phyloP scores from a whole-genome alignment of 1,140 invertebrate species.

The Coptotermes formosanus region DNA sequence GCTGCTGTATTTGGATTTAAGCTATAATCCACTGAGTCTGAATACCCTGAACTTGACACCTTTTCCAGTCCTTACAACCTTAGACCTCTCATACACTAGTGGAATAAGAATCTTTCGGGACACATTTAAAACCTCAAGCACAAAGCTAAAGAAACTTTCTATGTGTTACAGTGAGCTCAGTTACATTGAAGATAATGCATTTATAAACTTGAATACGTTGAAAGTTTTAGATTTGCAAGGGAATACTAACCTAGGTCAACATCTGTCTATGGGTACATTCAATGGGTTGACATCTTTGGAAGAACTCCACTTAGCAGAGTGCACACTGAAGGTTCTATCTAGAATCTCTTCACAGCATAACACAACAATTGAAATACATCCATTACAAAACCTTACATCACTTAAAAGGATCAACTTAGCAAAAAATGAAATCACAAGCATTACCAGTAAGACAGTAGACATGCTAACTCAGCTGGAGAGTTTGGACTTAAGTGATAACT shows the following conservation, averaged over 20 bases:
- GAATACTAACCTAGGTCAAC: slow-evolving; percentile 46
- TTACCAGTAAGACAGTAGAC: slow-evolving; percentile 47
- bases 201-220: slow-evolving; percentile 46
- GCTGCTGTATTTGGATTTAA: slow-evolving; percentile 54
- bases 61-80: slow-evolving; percentile 24
- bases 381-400: slow-evolving; percentile 43
- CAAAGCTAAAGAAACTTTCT: slow-evolving; percentile 49
- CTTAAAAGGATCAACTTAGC: slow-evolving; percentile 52
- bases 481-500: background rate
- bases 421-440: slow-evolving; percentile 50
- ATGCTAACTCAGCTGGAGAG: background rate
- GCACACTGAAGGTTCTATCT: slow-evolving; percentile 49
- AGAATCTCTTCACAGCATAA: slow-evolving; percentile 43
- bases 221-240: slow-evolving; percentile 54
- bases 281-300: slow-evolving; percentile 47
- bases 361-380: slow-evolving; percentile 36
- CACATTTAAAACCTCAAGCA: slow-evolving; percentile 39
- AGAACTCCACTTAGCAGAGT: slow-evolving; percentile 51
- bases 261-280: slow-evolving; percentile 43
- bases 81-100: background rate
- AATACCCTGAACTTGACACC: slow-evolving; percentile 40
- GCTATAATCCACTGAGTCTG: slow-evolving; percentile 46
- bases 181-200: slow-evolving; percentile 43
- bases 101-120: background rate
- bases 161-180: slow-evolving; percentile 50